Conservation (phyloP, 2,888 invertebrate genomes). For the Reticulitermes lucifugus region DNA sequence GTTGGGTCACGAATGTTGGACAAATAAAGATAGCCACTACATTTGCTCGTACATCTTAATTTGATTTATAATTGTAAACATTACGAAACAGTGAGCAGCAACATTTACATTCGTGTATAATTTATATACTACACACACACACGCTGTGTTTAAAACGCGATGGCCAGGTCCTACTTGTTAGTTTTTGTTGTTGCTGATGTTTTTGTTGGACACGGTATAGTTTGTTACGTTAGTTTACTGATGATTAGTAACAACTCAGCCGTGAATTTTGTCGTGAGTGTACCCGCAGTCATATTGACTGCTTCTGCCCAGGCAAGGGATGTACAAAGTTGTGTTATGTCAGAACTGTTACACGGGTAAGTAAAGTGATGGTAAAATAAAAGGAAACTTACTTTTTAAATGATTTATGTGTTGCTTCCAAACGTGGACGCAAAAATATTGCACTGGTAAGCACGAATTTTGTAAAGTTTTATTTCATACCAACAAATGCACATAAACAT, state of each 20-base stretch:
- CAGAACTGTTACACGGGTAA: too few species aligned
- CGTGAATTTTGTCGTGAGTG: constrained; percentile 26
- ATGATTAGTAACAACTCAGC: constrained; percentile 29
- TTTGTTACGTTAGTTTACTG: neutral
- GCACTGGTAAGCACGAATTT: too few species aligned
- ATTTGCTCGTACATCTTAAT: neutral
- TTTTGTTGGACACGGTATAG: neutral
- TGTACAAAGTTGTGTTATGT: neutral
- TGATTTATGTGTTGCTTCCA: too few species aligned
- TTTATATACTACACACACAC: neutral
- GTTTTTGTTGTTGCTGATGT: neutral
- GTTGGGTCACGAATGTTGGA: neutral
- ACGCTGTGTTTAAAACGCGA: neutral
- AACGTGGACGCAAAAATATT: too few species aligned
- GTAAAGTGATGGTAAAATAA: too few species aligned
- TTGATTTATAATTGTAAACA: neutral
- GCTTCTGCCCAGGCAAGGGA: neutral
- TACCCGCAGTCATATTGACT: constrained; percentile 24
- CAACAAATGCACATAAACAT: too few species aligned
- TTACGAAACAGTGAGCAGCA: neutral
- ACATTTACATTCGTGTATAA: neutral
- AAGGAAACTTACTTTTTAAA: too few species aligned
- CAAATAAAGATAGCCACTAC: neutral
- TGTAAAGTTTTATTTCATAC: too few species aligned
- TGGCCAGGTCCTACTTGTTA: neutral